Evolutionary conservation across 2,113 vertebrate genomes (phyloP), one percentile per base, ranked within the genome.

Genomic region (Oostethus manadensis): DNA sequence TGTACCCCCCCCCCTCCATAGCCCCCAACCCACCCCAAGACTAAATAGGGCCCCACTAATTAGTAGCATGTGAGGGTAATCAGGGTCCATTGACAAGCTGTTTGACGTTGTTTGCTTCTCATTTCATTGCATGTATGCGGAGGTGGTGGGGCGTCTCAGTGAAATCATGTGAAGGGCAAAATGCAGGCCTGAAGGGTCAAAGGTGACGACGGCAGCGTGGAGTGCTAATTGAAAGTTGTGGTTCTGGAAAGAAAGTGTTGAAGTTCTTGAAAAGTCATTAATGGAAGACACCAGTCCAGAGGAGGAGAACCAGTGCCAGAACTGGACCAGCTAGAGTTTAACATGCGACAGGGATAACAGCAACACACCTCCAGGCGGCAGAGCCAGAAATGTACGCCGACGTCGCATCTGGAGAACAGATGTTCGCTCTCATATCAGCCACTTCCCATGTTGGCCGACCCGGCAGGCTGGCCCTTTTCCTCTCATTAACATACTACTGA

Each of bases 31-130:
- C 29, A 33, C 29, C 29, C 29, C 26, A 0, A 10, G 11, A 49
- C 40, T 42, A 55, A 51, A 1, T 35, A 58, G 50, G 51, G 8
- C 48, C 26, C 8, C 0, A 23, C 6, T 57, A 55, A 69, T 63
- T 67, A 1, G 45, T 50, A 67, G 64, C 69, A 79, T 64, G 66
- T 79, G 74, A 51, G 54, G 51, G 9, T 50, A 62, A 71, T 73
- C 66, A 71, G 17, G 14, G 40, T 51, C 26, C 49, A 10, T 1
- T 43, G 54, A 58, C 69, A 40, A 45, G 18, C 47, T 71, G 65
- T 66, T 54, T 21, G 61, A 55, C 53, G 3, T 55, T 55, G 53
- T 55, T 40, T 55, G 38, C 51, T 33, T 33, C 29, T 42, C 4
- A 42, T 42, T 42, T 42, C 29, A 42, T n/a, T n/a, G 1, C 4